Conservation (phyloP, 1,140 invertebrate species). For the Mya arenaria region DNA sequence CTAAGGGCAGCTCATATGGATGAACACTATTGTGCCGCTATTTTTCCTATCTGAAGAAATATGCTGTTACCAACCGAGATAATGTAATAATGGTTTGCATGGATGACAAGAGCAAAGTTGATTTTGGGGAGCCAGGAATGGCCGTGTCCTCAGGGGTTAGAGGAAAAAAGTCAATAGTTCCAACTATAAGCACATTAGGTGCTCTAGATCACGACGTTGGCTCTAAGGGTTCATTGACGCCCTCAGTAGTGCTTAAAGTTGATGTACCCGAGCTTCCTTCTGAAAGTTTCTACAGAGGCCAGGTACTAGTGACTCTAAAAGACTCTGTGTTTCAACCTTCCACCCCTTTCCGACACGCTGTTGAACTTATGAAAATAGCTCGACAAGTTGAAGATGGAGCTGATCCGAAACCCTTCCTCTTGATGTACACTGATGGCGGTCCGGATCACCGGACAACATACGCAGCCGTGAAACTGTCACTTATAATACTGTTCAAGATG, state of each 20-base stretch:
- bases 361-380: conserved; percentile 23
- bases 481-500: conserved; percentile 50
- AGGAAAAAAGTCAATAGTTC: conserved; percentile 54
- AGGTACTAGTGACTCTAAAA: conserved; percentile 53
- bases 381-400: neutral
- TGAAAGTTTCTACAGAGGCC: conserved; percentile 55
- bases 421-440: conserved; percentile 54
- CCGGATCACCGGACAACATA: conserved; percentile 58
- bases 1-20: conserved; percentile 51
- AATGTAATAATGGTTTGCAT: conserved; percentile 35
- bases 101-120: conserved; percentile 63
- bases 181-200: conserved; percentile 6
- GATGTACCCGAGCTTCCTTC: conserved; percentile 50
- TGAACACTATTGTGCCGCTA: conserved; percentile 60
- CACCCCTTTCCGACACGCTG: conserved; percentile 52
- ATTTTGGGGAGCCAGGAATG: conserved; percentile 60
- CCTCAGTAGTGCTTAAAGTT: conserved; percentile 43
- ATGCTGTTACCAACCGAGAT: conserved; percentile 53
- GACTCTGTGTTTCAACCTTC: conserved; percentile 57
- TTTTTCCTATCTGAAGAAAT: conserved; percentile 56
- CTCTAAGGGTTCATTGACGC: conserved; percentile 49
- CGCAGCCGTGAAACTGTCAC: conserved; percentile 51
- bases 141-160: conserved; percentile 46
- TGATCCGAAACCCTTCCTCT: conserved; percentile 25
- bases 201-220: conserved; percentile 58